Conservation (phyloP, 23 tunicate genomes). For the Phallusia fumigata region DNA sequence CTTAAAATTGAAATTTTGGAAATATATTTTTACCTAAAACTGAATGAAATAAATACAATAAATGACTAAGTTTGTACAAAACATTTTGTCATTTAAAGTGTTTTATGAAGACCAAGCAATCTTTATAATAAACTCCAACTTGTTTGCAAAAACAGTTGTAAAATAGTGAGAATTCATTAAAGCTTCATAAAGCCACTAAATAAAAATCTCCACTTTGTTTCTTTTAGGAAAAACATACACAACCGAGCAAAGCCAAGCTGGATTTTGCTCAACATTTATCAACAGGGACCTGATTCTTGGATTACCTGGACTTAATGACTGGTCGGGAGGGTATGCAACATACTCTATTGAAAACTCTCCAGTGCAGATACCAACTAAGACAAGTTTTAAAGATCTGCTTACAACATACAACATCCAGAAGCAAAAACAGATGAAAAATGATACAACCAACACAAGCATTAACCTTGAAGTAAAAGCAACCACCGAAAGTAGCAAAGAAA, state of each 20-base stretch:
- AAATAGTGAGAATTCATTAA: too few species aligned
- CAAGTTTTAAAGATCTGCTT: conserved; percentile 17
- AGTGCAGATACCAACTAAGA: background rate
- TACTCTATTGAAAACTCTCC: background rate
- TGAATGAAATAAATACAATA: too few species aligned
- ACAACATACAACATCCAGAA: conserved; percentile 4
- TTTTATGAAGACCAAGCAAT: too few species aligned
- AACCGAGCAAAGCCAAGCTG: conserved; percentile 64
- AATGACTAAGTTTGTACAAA: too few species aligned
- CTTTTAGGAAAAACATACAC: conserved; percentile 42
- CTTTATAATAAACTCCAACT: too few species aligned
- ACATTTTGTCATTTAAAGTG: too few species aligned
- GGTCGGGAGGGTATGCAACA: conserved; percentile 60
- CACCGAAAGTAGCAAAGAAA: background rate
- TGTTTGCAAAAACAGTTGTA: too few species aligned
- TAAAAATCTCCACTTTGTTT: background rate
- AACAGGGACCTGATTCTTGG: conserved; percentile 34
- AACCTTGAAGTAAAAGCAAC: background rate
- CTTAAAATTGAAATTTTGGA: too few species aligned
- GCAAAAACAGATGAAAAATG: background rate
- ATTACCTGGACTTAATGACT: conserved; percentile 54
- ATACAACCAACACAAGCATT: background rate
- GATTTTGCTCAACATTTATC: conserved; percentile 31
- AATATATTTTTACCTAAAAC: too few species aligned
- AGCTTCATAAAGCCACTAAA: too few species aligned